These are phyloP conservation scores for Malurus splendens DNA, from an alignment of 2,797 vertebrate species.

Conservation along the genomic window DNA sequence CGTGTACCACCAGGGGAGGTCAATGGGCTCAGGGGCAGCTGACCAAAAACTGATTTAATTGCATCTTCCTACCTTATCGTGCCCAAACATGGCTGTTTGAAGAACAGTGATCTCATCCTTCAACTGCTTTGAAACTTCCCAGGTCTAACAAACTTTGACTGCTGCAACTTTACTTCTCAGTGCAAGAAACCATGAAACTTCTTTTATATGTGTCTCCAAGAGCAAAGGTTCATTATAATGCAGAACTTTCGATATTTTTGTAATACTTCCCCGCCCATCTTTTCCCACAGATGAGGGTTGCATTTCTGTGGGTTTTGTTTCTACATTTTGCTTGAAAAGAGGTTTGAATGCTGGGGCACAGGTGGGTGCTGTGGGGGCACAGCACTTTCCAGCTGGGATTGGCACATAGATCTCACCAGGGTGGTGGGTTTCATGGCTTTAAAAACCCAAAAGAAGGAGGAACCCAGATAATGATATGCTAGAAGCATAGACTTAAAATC, in stretches of 20 bases:
- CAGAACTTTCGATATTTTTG: not conserved
- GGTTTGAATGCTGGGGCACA: not conserved
- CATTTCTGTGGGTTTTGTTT: constrained; percentile 1
- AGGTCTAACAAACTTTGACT: not conserved
- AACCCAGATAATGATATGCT: not conserved
- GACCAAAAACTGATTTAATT: not conserved
- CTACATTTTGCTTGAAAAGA: not conserved
- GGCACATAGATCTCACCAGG: not conserved
- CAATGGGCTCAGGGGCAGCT: not conserved
- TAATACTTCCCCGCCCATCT: not conserved
- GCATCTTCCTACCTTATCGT: not conserved
- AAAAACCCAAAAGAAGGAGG: not conserved
- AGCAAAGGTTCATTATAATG: not conserved
- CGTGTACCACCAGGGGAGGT: fast-evolving
- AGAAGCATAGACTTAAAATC: not conserved
- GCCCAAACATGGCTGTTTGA: fast-evolving
- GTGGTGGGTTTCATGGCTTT: not conserved
- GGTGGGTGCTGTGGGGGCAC: constrained; percentile 19
- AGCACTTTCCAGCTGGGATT: not conserved
- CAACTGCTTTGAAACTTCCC: not conserved
- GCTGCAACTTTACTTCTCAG: not conserved
- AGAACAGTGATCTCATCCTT: not conserved
- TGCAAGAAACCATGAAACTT: not conserved
- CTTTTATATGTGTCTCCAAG: not conserved
- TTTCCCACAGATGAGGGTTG: not conserved